phyloP scores from a whole-genome alignment of 2,113 vertebrate species.

The Menura novaehollandiae region DNA sequence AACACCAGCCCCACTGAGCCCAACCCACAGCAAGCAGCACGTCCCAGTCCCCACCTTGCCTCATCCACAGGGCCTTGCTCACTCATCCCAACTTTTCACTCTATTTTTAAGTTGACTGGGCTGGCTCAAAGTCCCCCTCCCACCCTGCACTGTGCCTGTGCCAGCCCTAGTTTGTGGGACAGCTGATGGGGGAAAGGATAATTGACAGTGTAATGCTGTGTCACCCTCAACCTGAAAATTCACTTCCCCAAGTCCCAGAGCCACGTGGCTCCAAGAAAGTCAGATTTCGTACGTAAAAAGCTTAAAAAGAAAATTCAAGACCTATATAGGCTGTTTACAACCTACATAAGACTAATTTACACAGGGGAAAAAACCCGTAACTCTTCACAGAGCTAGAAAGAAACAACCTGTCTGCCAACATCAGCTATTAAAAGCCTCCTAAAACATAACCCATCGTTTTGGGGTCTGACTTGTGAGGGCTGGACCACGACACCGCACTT shows the following conservation, averaged over 20 bases:
- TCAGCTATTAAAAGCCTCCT: not conserved
- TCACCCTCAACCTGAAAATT: not conserved
- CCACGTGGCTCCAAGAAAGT: not conserved
- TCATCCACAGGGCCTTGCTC: not conserved
- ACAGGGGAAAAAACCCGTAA: accelerated
- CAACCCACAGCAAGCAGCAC: not conserved
- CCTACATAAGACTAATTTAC: not conserved
- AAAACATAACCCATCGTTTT: not conserved
- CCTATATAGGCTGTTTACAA: not conserved
- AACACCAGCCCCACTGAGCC: not conserved
- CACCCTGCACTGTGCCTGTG: not conserved
- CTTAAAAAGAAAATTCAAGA: not conserved
- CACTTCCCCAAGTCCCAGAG: not conserved
- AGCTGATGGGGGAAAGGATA: not conserved
- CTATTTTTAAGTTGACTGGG: not conserved
- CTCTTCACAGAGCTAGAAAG: not conserved
- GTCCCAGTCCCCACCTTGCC: not conserved
- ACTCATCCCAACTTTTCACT: not conserved
- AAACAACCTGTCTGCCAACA: not conserved
- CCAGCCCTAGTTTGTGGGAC: not conserved
- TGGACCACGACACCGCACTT: accelerated
- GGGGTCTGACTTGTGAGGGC: not conserved
- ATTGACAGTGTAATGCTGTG: not conserved
- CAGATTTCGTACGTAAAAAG: not conserved
- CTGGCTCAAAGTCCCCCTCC: not conserved